Percentiles rank a stretch among this genome's conserved stretches.
Conservation (phyloP, 2,888 invertebrate genomes). For the Volucella inanis region DNA sequence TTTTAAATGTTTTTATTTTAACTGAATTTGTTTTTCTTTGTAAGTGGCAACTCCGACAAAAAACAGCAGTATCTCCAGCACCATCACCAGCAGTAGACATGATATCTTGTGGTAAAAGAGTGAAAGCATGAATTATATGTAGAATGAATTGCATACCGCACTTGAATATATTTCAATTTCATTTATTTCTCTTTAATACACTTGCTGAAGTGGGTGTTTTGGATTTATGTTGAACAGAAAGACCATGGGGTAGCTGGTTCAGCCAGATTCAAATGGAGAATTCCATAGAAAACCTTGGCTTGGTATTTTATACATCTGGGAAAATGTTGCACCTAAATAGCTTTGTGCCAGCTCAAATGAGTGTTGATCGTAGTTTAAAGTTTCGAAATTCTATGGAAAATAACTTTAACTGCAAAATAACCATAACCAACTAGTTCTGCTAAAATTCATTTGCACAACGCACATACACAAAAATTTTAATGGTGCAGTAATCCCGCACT, state of each 20-base stretch:
- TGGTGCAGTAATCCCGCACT: conserved; percentile 31
- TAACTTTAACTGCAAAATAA: background rate
- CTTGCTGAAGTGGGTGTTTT: conserved; percentile 57
- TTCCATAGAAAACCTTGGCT: conserved; percentile 1
- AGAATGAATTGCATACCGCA: conserved; percentile 66
- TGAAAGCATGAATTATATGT: conserved; percentile 67
- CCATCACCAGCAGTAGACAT: conserved; percentile 32
- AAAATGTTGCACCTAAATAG: conserved; percentile 51
- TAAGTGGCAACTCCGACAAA: too few species aligned
- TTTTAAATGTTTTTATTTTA: too few species aligned
- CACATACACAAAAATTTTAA: conserved; percentile 7
- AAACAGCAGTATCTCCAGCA: too few species aligned
- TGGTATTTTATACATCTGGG: conserved; percentile 25
- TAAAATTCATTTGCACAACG: conserved; percentile 19
- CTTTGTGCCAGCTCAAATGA: conserved; percentile 5
- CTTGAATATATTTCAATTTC: conserved; percentile 72
- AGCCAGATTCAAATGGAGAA: conserved; percentile 40
- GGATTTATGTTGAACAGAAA: conserved; percentile 50
- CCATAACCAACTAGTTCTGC: conserved; percentile 16
- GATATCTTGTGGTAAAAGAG: conserved; percentile 52
- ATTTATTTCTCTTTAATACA: conserved; percentile 70
- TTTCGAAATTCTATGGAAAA: conserved; percentile 14
- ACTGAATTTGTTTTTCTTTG: too few species aligned
- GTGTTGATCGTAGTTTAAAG: conserved; percentile 38
- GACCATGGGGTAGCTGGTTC: conserved; percentile 19